Percentiles rank a stretch among this genome's conserved stretches.
Conservation (phyloP, 2,113 vertebrate genomes). For the Trachemys scripta region DNA sequence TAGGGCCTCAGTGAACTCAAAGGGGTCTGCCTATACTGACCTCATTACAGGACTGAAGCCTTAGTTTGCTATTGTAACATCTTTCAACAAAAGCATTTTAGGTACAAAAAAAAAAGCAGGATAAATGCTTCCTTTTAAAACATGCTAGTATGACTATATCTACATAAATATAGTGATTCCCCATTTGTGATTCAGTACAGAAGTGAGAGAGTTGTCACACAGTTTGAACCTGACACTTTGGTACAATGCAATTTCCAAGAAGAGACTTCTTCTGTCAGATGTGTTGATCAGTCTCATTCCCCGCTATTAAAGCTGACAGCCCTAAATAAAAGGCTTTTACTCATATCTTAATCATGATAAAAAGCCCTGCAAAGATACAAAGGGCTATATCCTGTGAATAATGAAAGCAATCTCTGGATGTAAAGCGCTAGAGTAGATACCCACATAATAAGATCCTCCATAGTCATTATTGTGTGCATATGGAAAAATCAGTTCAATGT, state of each 20-base stretch:
- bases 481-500: background rate
- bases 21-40: background rate
- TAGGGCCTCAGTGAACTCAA: background rate
- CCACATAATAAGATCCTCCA: background rate
- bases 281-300: constrained; percentile 46
- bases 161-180: constrained; percentile 2
- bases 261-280: constrained; percentile 56
- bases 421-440: background rate
- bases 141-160: background rate
- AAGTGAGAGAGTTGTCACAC: constrained; percentile 27
- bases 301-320: constrained; percentile 59
- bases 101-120: background rate
- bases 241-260: constrained; percentile 55
- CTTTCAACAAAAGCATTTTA: background rate
- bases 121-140: constrained; percentile 14
- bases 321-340: constrained; percentile 70
- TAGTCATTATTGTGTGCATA: background rate
- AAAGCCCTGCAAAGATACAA: background rate
- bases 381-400: constrained; percentile 19
- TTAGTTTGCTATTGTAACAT: background rate
- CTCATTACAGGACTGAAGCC: background rate
- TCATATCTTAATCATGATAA: constrained; percentile 52
- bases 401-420: background rate
- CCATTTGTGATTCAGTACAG: constrained; percentile 44
- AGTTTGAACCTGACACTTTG: constrained; percentile 50